Base-by-base conservation (phyloP, 2,797 vertebrate genomes). In the Cephalopachus bancanus region DNA sequence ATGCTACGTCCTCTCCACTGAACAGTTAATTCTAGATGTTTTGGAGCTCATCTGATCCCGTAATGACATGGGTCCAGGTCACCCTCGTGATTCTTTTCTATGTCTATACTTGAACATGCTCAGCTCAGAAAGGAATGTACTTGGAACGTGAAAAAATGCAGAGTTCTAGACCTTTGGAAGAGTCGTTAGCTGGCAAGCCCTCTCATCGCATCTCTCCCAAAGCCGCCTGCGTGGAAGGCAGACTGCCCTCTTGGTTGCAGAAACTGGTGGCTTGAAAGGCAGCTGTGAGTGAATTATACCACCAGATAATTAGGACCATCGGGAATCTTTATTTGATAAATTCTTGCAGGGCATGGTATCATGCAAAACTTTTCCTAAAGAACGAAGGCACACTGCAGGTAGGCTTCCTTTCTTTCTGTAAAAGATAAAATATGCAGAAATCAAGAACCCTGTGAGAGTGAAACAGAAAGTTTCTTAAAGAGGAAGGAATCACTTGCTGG, bases 191-290 rank as follows among this genome's bases (percentile, higher is more conserved):
- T 86, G 69, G 74, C 17, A 83, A 71, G 2, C 17, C 30, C 53
- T 75, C 88, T 91, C 19, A 96, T 78, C 87, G 67, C 67, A 62
- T 71, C 74, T 93, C 95, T 96, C 94, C 94, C 62, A 84, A 91
- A 96, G 93, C 88, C 94, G 69, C 88, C 60, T 93, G 90, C 89
- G 75, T 95, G 69, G 71, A 96, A 20, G 81, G 64, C 72, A 94
- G 59, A 80, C 17, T 90, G 26, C 92, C 20, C 20, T 71, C 8
- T 90, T 51, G 85, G 62, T 71, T 3, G 60, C 95, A 37, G 53
- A 94, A 90, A 17, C 37, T 28, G 5, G 30, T 30, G 30, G 10
- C 62, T 98, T 94, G 95, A 72, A 97, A 98, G 97, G 72, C 26
- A 91, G 62, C 94, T 60, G 22, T 4, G 37, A 96, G 89, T 91